Conservation (phyloP, 2,113 vertebrate species). For the Corydoras sp. region DNA sequence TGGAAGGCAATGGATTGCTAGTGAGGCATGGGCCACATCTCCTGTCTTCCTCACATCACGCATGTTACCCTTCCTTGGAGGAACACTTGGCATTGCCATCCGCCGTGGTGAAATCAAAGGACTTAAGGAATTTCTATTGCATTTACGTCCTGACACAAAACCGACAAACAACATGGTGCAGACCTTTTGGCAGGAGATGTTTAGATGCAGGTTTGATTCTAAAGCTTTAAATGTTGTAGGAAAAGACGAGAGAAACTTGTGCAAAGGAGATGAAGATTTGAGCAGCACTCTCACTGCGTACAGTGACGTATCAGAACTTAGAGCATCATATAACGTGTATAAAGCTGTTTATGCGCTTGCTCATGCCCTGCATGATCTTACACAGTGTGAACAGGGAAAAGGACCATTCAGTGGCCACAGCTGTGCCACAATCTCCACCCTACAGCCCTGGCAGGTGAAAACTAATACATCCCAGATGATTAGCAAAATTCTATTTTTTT, state of each 20-base stretch:
- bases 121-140: slow-evolving; percentile 52
- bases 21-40: slow-evolving; percentile 60
- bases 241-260: slow-evolving; percentile 27
- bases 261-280: slow-evolving; percentile 57
- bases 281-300: slow-evolving; percentile 39
- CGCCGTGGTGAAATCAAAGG: slow-evolving; percentile 59
- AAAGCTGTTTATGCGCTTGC: slow-evolving; percentile 68
- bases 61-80: slow-evolving; percentile 53
- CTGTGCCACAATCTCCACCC: slow-evolving; percentile 54
- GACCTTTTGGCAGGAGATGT: slow-evolving; percentile 60
- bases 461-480: neutral
- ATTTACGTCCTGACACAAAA: slow-evolving; percentile 40
- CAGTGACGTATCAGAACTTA: slow-evolving; percentile 50
- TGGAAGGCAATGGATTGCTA: slow-evolving; percentile 65
- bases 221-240: slow-evolving; percentile 10
- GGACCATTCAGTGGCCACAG: slow-evolving; percentile 54
- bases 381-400: slow-evolving; percentile 52
- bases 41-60: slow-evolving; percentile 43
- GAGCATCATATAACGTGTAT: slow-evolving; percentile 62
- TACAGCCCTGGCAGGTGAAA: slow-evolving; percentile 62
- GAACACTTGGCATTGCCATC: slow-evolving; percentile 63
- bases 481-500: neutral
- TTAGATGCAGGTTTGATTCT: slow-evolving; percentile 55
- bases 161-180: slow-evolving; percentile 50
- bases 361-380: slow-evolving; percentile 54